phyloP scores from a whole-genome alignment of 2,797 vertebrate species.

The Menidia menidia region DNA sequence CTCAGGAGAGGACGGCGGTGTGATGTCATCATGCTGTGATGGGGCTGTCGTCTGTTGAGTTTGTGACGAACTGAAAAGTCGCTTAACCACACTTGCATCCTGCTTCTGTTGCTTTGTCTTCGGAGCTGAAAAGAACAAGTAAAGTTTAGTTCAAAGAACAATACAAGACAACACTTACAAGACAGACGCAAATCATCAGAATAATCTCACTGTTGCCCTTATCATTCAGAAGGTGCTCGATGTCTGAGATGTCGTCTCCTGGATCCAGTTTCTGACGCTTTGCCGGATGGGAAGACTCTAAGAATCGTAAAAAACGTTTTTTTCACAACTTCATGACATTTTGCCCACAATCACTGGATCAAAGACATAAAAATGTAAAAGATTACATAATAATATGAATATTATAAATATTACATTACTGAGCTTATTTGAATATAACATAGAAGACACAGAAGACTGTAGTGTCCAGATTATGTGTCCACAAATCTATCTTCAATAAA shows the following conservation, averaged over 20 bases:
- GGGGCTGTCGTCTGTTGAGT: slow-evolving; percentile 55
- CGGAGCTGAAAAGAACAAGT: slow-evolving; percentile 76
- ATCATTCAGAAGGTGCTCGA: slow-evolving; percentile 54
- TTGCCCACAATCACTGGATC: too few relatives aligned
- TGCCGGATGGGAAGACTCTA: slow-evolving; percentile 34
- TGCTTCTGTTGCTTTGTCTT: slow-evolving; percentile 78
- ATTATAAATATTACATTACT: not conserved
- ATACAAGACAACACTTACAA: not conserved
- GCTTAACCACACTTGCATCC: slow-evolving; percentile 85
- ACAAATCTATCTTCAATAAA: too few relatives aligned
- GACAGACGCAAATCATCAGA: not conserved
- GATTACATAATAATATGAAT: not conserved
- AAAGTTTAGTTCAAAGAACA: not conserved
- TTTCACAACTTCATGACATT: too few relatives aligned
- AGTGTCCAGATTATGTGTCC: too few relatives aligned
- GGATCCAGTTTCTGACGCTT: slow-evolving; percentile 37
- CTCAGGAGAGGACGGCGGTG: slow-evolving; percentile 82
- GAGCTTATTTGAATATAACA: too few relatives aligned
- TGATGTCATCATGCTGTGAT: slow-evolving; percentile 60
- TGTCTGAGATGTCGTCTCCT: slow-evolving; percentile 50
- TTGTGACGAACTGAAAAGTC: slow-evolving; percentile 78
- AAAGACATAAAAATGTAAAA: not conserved
- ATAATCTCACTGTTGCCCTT: slow-evolving; percentile 72
- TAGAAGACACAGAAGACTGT: too few relatives aligned
- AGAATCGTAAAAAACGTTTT: not conserved